Evolutionary conservation across 1,140 invertebrate species (phyloP), one percentile per base, ranked within the genome.

Genomic region (Drosophila baimaii): DNA sequence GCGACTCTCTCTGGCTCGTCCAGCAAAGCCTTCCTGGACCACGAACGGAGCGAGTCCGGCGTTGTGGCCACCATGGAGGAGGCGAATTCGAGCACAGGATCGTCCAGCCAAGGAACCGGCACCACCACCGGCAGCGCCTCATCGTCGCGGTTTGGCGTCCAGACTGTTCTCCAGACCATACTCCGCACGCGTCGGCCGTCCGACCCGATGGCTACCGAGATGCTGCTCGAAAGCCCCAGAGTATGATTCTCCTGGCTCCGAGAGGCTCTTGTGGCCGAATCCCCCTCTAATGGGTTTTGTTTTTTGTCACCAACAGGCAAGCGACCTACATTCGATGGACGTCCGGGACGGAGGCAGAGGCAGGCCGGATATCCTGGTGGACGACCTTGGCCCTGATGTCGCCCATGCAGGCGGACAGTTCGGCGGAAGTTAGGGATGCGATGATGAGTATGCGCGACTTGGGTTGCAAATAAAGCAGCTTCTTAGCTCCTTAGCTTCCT

Each of bases 391-490:
- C 62, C 49, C 76, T 55, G 51, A 77, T 69, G 35, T 70, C 79
- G 25, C 44, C 69, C 6, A 37, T 6, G 7, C 70, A 49, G 25
- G 51, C 47, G 72, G 54, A 70, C 47, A 56, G 17, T 65, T 82
- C 59, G 62, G 56, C 9, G 61, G 81, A 75, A 39, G 52, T 49
- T 54, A 29, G 84, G 41, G 61, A 61, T 27, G 43, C 70, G 77
- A 91, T 86, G 90, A 89, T 81, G 75, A 77, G 55, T 66, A 76
- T 88, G 74, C 75, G 58, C 63, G 78, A 75, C 73, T 83, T 85
- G 77, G 89, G 59, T 58, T 86, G 52, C 86, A 91, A 71, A 72
- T 89, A 61, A 43, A 46, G 5, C 6, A 7, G 4, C 33, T 5
- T 31, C 8, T 31, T 31, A 29, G 27, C 7, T n/a, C n/a, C n/a